Base-by-base conservation (phyloP, 2,888 invertebrate genomes). In the Psylliodes chrysocephalus region DNA sequence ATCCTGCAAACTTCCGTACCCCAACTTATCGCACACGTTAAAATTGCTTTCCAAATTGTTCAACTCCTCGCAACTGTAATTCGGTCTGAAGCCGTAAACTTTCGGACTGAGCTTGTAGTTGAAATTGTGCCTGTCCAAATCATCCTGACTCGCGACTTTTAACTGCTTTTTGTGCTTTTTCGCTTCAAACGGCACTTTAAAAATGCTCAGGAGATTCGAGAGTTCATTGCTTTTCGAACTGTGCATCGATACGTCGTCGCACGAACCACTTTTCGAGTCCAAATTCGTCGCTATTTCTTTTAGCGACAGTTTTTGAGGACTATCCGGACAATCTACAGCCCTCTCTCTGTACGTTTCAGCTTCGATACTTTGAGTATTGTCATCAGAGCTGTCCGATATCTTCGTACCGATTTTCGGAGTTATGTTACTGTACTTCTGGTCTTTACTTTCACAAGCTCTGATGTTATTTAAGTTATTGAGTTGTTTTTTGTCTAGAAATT, bases 1-100 rank as follows among this genome's bases (percentile, higher is more conserved):
- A 71, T 90, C 89, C 73, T 90, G 90, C 47, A 91, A 81, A 76
- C 90, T 90, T 18, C 89, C 88, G 85, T 88, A 89, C 12, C 83
- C 82, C 59, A 73, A 75, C 49, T 78, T 79, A 52, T 80, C 80
- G 6, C 72, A 71, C 18, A 70, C 70, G 19, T 79, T 78, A 8
- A 55, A 72, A 60, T 76, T 80, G 70, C 73, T 79, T 55, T 51
- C 59, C 46, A 77, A 72, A 60, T 75, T 81, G 70, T 73, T 79
- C 54, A 79, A 71, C 70, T 82, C 79, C 63, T 82, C 82, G 61
- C 78, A 80, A 71, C 81, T 81, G 38, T 77, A 76, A 67, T 80
- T 80, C 17, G 78, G 78, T 64, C 80, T 82, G 2, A 84, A 73
- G n/a, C 85, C 84, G 75, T 88, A 90, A 25, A 89, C 89, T 82